Evolutionary conservation across 2,888 invertebrate genomes (phyloP).

Genomic region (Bombyx huttoni): DNA sequence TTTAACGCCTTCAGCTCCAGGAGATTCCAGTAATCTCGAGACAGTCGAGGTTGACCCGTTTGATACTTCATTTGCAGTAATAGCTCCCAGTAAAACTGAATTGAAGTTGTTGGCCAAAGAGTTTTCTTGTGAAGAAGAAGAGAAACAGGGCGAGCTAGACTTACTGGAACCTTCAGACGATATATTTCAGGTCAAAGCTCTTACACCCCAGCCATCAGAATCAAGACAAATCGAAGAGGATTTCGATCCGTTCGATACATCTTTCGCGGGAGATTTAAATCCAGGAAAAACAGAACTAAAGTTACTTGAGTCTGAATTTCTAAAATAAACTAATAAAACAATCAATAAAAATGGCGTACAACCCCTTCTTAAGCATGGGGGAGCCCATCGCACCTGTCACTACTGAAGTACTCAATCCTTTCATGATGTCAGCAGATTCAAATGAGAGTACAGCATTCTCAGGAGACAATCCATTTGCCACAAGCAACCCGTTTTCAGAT

Average conservation of each 20-base stretch:
- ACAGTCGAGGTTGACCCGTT: conserved; percentile 81
- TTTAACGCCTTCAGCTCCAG: conserved; percentile 65
- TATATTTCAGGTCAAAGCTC: conserved; percentile 77
- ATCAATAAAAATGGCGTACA: conserved; percentile 73
- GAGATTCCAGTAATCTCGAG: conserved; percentile 46
- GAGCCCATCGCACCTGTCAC: conserved; percentile 71
- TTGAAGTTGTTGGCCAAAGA: conserved; percentile 83
- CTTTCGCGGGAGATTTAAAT: conserved; percentile 80
- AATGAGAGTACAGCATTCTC: conserved; percentile 28
- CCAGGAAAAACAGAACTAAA: conserved; percentile 86
- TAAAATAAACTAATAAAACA: conserved; percentile 21
- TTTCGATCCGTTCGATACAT: conserved; percentile 89
- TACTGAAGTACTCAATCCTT: conserved; percentile 76
- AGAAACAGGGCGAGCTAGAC: conserved; percentile 46
- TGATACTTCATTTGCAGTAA: conserved; percentile 88
- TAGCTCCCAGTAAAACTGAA: conserved; percentile 84
- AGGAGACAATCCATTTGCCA: conserved; percentile 80
- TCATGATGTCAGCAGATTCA: conserved; percentile 68
- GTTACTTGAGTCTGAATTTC: conserved; percentile 82
- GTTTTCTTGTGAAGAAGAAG: conserved; percentile 71
- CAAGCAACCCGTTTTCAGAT: conserved; percentile 79
- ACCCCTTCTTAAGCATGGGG: conserved; percentile 85
- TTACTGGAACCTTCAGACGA: conserved; percentile 66
- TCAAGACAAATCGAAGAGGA: conserved; percentile 40
- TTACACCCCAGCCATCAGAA: conserved; percentile 76